Base-by-base conservation (phyloP, 2,113 vertebrate species). In the Hypanus sabinus region DNA sequence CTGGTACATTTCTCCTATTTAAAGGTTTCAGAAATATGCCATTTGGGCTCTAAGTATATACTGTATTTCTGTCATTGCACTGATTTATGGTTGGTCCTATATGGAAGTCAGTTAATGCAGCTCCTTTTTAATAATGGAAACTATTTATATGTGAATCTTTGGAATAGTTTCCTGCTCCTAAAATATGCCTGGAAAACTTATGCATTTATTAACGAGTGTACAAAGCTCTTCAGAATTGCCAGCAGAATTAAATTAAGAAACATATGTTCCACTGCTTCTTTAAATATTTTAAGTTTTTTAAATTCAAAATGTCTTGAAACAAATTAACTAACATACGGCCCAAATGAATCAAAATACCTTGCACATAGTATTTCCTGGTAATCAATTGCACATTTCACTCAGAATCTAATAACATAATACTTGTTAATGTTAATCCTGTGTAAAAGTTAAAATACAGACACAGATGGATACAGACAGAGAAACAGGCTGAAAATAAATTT, bases 281-380 rank as follows among this genome's bases (percentile, higher is more conserved):
- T 3, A 73, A 55, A 73, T 93, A 27, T 92, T 83, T 62, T 65
- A 68, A n/a, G 27, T 90, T 1, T n/a, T 90, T 65, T 8, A 65
- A 65, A 68, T 65, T 33, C n/a, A 65, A 8, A 33, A 65, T 65
- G n/a, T 65, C 30, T 18, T 18, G 14, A 3, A 90, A 90, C n/a
- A 68, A 36, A 68, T 90, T 65, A 90, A 95, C 70, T 65, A 65
- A 95, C 70, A 94, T 87, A 95, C 94, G 94, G 95, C 62, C 85
- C 94, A 68, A 33, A 57, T 94, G 94, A 94, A 94, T 93, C 94
- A 94, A 94, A 94, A 93, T 95, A 96, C 94, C 95, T 95, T 94
- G 94, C 94, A 95, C 95, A 90, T 94, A 71, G 3, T 71, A 27
- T 95, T 94, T 95, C 83, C 77, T 62, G 70, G 62, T 95, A 95